phyloP scores from a whole-genome alignment of 2,797 vertebrate genomes.

The Australoheros facetus region DNA sequence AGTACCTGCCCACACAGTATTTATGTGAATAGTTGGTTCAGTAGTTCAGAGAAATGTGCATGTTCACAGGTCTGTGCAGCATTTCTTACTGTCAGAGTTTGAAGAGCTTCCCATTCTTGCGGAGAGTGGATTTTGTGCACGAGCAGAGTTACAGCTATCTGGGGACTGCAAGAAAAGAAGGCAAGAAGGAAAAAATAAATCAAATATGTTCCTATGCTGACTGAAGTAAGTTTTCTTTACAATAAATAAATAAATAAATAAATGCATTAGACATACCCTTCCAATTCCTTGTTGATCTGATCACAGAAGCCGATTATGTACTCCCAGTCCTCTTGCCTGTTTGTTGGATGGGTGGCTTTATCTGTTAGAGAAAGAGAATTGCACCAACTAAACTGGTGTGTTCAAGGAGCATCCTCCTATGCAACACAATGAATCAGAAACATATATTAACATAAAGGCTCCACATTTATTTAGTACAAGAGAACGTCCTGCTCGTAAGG shows the following conservation, averaged over 20 bases:
- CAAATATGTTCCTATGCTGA: background rate
- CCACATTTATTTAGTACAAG: background rate
- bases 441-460: background rate
- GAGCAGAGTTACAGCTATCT: slow-evolving; percentile 92
- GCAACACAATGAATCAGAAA: background rate
- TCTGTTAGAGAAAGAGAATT: slow-evolving; percentile 74
- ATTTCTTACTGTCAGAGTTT: slow-evolving; percentile 91
- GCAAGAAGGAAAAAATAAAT: slow-evolving; percentile 2
- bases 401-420: background rate
- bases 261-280: slow-evolving; percentile 84
- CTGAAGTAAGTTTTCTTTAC: rapidly evolving
- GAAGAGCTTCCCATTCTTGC: slow-evolving; percentile 97
- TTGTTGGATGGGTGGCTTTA: slow-evolving; percentile 96
- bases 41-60: background rate
- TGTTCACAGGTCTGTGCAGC: background rate
- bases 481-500: background rate
- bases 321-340: slow-evolving; percentile 98
- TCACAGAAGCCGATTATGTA: slow-evolving; percentile 99
- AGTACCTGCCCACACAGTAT: slow-evolving; percentile 83
- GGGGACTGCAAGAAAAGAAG: slow-evolving; percentile 82
- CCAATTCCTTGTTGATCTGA: slow-evolving; percentile 98
- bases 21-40: background rate
- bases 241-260: background rate
- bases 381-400: background rate
- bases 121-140: slow-evolving; percentile 96